Evolutionary conservation across 1,140 invertebrate species (phyloP).

Genomic region (Drosophila parabipectinata): DNA sequence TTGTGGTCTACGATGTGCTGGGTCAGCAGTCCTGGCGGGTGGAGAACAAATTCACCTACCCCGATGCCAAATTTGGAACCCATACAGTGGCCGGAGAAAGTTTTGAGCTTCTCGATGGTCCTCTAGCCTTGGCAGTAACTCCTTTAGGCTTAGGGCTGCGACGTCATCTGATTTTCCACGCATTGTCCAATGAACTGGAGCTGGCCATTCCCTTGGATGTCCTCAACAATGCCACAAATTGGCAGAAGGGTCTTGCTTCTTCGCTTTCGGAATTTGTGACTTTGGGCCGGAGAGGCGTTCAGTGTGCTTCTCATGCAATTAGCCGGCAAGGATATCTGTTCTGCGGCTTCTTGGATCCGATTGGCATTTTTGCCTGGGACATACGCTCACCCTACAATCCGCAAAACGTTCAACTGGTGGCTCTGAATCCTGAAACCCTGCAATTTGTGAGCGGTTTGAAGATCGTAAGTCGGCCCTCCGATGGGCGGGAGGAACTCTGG

Average conservation of each 20-base stretch:
- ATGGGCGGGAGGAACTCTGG: slow-evolving; percentile 66
- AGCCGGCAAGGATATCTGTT: slow-evolving; percentile 45
- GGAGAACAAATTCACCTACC: slow-evolving; percentile 88
- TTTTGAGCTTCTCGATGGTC: slow-evolving; percentile 84
- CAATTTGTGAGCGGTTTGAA: slow-evolving; percentile 89
- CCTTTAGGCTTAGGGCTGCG: slow-evolving; percentile 37
- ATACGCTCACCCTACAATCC: slow-evolving; percentile 51
- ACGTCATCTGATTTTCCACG: slow-evolving; percentile 54
- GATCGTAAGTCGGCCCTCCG: slow-evolving; percentile 85
- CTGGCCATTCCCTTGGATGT: slow-evolving; percentile 56
- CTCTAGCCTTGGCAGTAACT: slow-evolving; percentile 48
- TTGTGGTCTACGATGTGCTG: slow-evolving; percentile 88
- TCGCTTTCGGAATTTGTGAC: slow-evolving; percentile 50
- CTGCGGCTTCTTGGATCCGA: slow-evolving; percentile 60
- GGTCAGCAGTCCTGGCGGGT: slow-evolving; percentile 87
- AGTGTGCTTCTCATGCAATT: slow-evolving; percentile 54
- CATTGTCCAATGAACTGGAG: slow-evolving; percentile 69
- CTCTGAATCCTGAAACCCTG: slow-evolving; percentile 84
- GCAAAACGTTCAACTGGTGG: slow-evolving; percentile 43
- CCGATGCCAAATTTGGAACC: slow-evolving; percentile 87
- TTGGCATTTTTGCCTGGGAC: slow-evolving; percentile 62
- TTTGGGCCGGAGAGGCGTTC: slow-evolving; percentile 57
- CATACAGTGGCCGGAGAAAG: slow-evolving; percentile 87
- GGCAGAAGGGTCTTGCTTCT: slow-evolving; percentile 39
- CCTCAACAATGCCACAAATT: slow-evolving; percentile 55